A percentile compares a stretch with the other conserved stretches of the same genome.
Evolutionary conservation across 1,140 invertebrate species (phyloP).

Genomic region (Panagrolaimus sp.): DNA sequence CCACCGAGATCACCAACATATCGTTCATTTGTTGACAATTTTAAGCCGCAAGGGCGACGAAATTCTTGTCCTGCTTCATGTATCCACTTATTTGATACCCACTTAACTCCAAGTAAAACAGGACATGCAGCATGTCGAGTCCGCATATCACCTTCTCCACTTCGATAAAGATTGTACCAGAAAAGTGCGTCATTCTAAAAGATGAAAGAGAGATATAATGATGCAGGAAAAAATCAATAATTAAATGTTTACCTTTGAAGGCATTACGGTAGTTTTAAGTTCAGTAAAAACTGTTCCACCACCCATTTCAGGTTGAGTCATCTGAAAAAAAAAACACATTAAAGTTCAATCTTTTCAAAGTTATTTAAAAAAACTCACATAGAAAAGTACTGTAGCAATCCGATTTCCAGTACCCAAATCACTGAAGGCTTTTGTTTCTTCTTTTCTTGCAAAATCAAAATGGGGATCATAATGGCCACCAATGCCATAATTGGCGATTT

Average conservation of each 20-base stretch:
- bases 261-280: conserved; percentile 47
- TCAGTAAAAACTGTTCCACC: conserved; percentile 56
- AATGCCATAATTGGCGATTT: conserved; percentile 67
- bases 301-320: conserved; percentile 76
- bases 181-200: conserved; percentile 76
- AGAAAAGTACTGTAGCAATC: conserved; percentile 86
- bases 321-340: conserved; percentile 44
- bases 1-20: conserved; percentile 57
- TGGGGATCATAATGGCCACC: conserved; percentile 70
- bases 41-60: conserved; percentile 70
- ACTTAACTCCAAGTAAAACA: conserved; percentile 88
- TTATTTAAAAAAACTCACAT: conserved; percentile 64
- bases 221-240: background rate
- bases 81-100: conserved; percentile 98
- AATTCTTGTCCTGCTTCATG: conserved; percentile 90
- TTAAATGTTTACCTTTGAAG: conserved; percentile 36
- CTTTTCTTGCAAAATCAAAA: conserved; percentile 67
- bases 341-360: conserved; percentile 9
- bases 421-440: conserved; percentile 81
- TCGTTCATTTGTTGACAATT: conserved; percentile 46
- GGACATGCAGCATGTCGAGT: conserved; percentile 95
- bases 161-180: conserved; percentile 86
- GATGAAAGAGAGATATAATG: background rate
- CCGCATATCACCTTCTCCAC: conserved; percentile 80
- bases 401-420: conserved; percentile 75